Evolutionary conservation across 2,888 invertebrate genomes (phyloP), one percentile per base, ranked within the genome.

Genomic region (Hermaeophaga mercurialis): DNA sequence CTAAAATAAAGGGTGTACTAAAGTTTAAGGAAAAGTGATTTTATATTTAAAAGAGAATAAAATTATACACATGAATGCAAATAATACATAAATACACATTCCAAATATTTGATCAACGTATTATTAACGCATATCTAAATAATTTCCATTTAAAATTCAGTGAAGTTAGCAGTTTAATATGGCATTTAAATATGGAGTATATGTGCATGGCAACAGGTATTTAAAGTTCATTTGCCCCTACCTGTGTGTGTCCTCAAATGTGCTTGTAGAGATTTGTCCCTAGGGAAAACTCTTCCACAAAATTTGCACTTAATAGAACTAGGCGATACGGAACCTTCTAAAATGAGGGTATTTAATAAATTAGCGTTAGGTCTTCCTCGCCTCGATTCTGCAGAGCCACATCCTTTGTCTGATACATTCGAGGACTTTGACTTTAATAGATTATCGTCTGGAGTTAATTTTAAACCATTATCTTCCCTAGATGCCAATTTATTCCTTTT

Each of bases 221-320:
- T 68, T 68, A 67, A 63, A 66, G 62, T 64, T 66, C 61, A 64
- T 61, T 50, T 65, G 62, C 61, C 60, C 68, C 61, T 70, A 84
- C 85, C 85, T 73, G 85, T 85, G 67, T 86, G 86, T 3, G 85
- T 85, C 64, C 85, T 77, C 24, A 84, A 72, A 71, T 85, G 85
- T 12, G 89, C 89, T 72, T 88, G 88, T 0, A 89, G 79, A 7
- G 87, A 87, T 75, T 90, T 90, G 70, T 89, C 88, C 63, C 89
- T 78, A 1, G 90, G 90, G 72, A 90, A 90, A 15, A 88, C 87
- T 54, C 90, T 78, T 62, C 83, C 83, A 75, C 90, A 89, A 67
- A 81, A 85, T 48, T 81, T 80, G 73, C 90, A 90, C 70, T 87
- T 87, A 64, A 89, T 88, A 56, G 84, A 83, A 70, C 85, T 85